Evolutionary conservation across 2,888 invertebrate species (phyloP), one percentile per base, ranked within the genome.

Genomic region (Phaedon cochleariae): DNA sequence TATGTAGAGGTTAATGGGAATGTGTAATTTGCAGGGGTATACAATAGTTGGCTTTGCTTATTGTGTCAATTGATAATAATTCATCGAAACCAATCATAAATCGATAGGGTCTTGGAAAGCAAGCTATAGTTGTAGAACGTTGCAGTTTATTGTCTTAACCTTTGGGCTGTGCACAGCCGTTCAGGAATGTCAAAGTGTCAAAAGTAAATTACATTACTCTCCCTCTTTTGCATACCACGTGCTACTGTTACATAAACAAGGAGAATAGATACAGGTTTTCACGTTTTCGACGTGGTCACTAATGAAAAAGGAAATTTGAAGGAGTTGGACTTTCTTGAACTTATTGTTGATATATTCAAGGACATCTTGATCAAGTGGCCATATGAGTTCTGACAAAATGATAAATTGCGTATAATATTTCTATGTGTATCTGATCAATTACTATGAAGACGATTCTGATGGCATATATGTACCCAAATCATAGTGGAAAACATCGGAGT

Each of bases 191-290:
- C 57, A 34, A 45, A 49, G 41, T 46, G 37, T 59, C 48, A 59
- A 59, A 26, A 59, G 31, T 41, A 51, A 53, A 64, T 53, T 52
- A 62, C 46, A 59, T 61, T 67, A 67, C 58, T 62, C 61, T 53
- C 64, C 61, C 65, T 65, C 63, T 62, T 66, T 70, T 65, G 63
- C 65, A 67, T 67, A 69, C 68, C 71, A 71, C 71, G 71, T 71
- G 71, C 59, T 69, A 61, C 45, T 59, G 48, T 52, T 67, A 62
- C 60, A 60, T 67, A 70, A 70, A 70, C 65, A 69, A 67, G 46
- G 22, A 20, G 55, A 60, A 46, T 31, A 59, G 48, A n/a, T 12
- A 15, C 37, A 49, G 15, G 15, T n/a, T 31, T 18, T 59, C 17
- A 31, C 34, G 26, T 31, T n/a, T 31, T 18, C 51, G 12, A 31